Conservation (phyloP, 2,888 invertebrate species). For the Lepidonotus clava region DNA sequence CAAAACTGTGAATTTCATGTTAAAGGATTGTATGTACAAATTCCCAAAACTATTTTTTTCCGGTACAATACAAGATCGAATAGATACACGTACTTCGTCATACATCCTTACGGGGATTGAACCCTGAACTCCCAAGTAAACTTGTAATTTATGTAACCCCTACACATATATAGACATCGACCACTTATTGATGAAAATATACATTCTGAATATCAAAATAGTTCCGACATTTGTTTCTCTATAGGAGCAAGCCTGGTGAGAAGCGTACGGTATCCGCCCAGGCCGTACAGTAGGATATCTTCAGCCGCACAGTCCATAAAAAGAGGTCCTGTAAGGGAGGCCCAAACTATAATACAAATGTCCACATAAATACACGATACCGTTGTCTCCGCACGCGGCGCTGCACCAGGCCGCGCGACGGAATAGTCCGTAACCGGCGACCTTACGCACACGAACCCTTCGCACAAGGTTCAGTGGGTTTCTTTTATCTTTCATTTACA, state of each 20-base stretch:
- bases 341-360: slow-evolving; percentile 41
- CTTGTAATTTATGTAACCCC: background rate
- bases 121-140: no score
- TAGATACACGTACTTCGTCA: no score
- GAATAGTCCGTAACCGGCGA: no score
- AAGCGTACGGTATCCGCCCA: slow-evolving; percentile 19
- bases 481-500: background rate
- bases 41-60: no score
- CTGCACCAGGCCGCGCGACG: no score
- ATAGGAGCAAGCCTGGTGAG: background rate
- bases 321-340: background rate
- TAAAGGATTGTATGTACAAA: no score
- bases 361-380: slow-evolving; percentile 32
- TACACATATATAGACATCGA: slow-evolving; percentile 18
- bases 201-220: slow-evolving; percentile 46
- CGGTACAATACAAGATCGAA: no score
- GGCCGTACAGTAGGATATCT: background rate
- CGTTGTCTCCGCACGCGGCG: background rate
- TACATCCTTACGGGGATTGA: no score
- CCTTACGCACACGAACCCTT: background rate
- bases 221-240: background rate
- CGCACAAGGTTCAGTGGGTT: background rate
- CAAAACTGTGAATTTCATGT: no score
- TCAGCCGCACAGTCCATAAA: background rate
- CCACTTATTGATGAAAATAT: slow-evolving; percentile 32